Percentiles rank a stretch among this genome's conserved stretches.
phyloP scores from a whole-genome alignment of 2,888 invertebrate genomes.

The Caenorhabditis plicata region DNA sequence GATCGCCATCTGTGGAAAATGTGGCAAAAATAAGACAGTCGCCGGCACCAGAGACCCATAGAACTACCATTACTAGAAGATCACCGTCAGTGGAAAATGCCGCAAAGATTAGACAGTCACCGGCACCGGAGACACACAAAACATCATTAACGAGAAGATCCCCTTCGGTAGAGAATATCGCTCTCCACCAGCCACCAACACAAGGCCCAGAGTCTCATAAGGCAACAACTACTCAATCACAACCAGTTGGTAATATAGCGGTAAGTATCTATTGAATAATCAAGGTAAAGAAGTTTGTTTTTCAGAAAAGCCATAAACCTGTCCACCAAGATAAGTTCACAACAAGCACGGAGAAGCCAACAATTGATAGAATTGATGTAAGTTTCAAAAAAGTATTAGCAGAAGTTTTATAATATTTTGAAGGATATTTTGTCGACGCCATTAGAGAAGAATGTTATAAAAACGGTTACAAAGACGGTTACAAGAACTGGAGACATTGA shows the following conservation, averaged over 20 bases:
- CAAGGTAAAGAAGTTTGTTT: neutral
- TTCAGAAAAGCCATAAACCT: slow-evolving; percentile 37
- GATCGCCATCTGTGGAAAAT: slow-evolving; percentile 41
- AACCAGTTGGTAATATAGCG: slow-evolving; percentile 39
- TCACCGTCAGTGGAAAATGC: slow-evolving; percentile 17
- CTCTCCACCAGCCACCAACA: slow-evolving; percentile 29
- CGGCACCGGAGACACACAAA: slow-evolving; percentile 29
- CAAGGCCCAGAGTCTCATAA: slow-evolving; percentile 24
- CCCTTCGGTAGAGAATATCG: neutral
- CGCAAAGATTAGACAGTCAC: slow-evolving; percentile 29
- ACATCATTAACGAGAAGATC: neutral
- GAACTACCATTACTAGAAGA: slow-evolving; percentile 7
- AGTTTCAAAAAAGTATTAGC: no score
- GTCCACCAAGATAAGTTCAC: slow-evolving; percentile 22
- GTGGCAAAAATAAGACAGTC: slow-evolving; percentile 17
- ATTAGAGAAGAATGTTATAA: slow-evolving; percentile 10
- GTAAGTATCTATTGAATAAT: slow-evolving; percentile 4
- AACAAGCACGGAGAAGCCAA: slow-evolving; percentile 19
- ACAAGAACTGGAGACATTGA: slow-evolving; percentile 19
- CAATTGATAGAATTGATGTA: slow-evolving; percentile 38
- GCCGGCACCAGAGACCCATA: slow-evolving; percentile 6
- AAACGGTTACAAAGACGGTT: slow-evolving; percentile 20
- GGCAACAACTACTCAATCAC: slow-evolving; percentile 26
- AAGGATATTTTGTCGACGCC: slow-evolving; percentile 24
- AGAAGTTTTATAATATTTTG: no score